Base-by-base conservation (phyloP, 2,888 invertebrate genomes). In the Uloborus plumipes region DNA sequence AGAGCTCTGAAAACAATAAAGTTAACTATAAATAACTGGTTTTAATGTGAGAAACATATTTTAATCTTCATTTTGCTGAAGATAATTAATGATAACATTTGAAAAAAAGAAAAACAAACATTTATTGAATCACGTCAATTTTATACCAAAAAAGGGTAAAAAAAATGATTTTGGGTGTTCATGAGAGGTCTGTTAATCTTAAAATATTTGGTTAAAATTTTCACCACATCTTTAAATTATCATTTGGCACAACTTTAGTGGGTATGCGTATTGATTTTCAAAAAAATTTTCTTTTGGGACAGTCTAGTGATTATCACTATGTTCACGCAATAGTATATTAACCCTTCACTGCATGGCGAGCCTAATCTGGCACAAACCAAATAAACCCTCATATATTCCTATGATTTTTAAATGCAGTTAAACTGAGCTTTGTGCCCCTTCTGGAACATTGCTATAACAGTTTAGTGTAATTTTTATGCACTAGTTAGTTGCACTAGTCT, bases 1-100 rank as follows among this genome's bases (percentile, higher is more conserved):
- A 53, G 53, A n/a, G n/a, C n/a, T 53, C 53, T 53, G 53, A 53
- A 53, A 53, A n/a, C n/a, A n/a, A n/a, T n/a, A n/a, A 2, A n/a
- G 53, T n/a, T 53, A 53, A 53, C 3, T 53, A 16, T 53, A 53
- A 53, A 1, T 53, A 3, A 26, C 6, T 53, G n/a, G 2, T 26
- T 26, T 26, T 26, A 26, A 26, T 26, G 26, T 26, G 4, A 4
- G 26, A 4, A 26, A 4, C 26, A 26, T 26, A 4, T 26, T 26
- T 26, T 26, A 26, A 26, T 26, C 4, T 53, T 53, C 6, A 6
- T 53, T 53, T 3, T 53, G 15, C 1, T 15, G 1, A 53, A 53
- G 15, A 53, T 53, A n/a, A 53, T 7, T 53, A 53, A 53, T 53
- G n/a, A 53, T 3, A 1, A 53, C 3, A 1, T 16, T n/a, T 16